These are phyloP conservation scores for Trematomus bernacchii DNA, from an alignment of 2,797 vertebrate species.

Conservation along the genomic window DNA sequence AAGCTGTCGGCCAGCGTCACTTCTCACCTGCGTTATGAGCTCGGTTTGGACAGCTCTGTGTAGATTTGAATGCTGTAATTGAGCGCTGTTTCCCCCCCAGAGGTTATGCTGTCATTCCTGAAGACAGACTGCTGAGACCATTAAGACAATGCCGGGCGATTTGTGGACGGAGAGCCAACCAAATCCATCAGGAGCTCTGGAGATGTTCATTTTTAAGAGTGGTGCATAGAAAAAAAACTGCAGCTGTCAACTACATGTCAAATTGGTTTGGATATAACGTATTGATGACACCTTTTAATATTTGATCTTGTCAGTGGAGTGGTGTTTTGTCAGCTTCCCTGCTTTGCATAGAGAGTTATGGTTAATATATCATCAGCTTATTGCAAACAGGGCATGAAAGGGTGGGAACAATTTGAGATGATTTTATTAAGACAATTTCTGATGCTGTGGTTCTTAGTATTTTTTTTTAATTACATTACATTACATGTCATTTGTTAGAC, in stretches of 20 bases:
- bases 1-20: constrained; percentile 54
- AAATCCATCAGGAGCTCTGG: constrained; percentile 37
- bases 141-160: constrained; percentile 60
- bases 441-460: background rate
- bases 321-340: constrained; percentile 27
- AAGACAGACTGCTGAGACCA: constrained; percentile 66
- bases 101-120: constrained; percentile 60
- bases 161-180: constrained; percentile 27
- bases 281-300: constrained; percentile 56
- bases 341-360: background rate
- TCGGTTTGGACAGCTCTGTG: constrained; percentile 60
- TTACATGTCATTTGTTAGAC: too few relatives aligned
- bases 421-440: background rate
- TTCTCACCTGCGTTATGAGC: constrained; percentile 57
- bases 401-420: background rate
- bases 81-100: constrained; percentile 39
- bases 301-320: constrained; percentile 41
- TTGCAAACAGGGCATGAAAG: background rate
- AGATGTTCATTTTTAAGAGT: constrained; percentile 27
- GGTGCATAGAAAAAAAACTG: background rate
- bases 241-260: constrained; percentile 42
- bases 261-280: constrained; percentile 35
- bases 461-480: too few relatives aligned
- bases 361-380: background rate
- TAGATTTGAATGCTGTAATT: constrained; percentile 76